Evolutionary conservation across 2,888 invertebrate genomes (phyloP).

Genomic region (Diaprepes abbreviatus): DNA sequence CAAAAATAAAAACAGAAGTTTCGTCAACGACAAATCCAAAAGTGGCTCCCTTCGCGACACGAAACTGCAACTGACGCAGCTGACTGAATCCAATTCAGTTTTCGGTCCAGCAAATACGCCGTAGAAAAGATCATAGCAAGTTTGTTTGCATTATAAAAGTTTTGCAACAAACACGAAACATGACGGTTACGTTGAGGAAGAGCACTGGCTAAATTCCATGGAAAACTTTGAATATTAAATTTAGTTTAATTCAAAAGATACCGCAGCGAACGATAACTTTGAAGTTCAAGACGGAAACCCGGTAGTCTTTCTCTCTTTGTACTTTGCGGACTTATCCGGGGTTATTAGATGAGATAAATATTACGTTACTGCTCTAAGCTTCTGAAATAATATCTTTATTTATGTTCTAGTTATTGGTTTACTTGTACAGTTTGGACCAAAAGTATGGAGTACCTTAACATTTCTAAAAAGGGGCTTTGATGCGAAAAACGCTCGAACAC

Average conservation of each 20-base stretch:
- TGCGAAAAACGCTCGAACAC: too few species aligned
- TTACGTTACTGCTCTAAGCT: conserved; percentile 23
- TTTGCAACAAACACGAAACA: conserved; percentile 51
- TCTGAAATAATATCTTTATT: background rate
- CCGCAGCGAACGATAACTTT: conserved; percentile 49
- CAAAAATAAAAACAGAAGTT: conserved; percentile 32
- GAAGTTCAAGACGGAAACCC: conserved; percentile 47
- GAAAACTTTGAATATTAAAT: conserved; percentile 49
- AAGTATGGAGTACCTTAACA: too few species aligned
- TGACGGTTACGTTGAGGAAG: conserved; percentile 33
- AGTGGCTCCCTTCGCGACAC: conserved; percentile 47
- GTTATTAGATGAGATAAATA: conserved; percentile 45
- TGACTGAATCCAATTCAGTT: conserved; percentile 52
- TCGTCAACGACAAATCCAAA: conserved; percentile 54
- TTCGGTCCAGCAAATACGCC: conserved; percentile 49
- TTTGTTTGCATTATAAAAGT: conserved; percentile 54
- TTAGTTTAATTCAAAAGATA: conserved; percentile 50
- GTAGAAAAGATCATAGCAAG: conserved; percentile 55
- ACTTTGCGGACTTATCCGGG: conserved; percentile 36
- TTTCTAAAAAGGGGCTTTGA: too few species aligned
- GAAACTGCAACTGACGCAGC: conserved; percentile 56
- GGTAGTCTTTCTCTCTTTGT: conserved; percentile 29
- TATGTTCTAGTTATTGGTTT: background rate
- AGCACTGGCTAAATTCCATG: conserved; percentile 25
- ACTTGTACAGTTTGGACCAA: too few species aligned